A percentile compares a stretch with the other conserved stretches of the same genome.
Conservation (phyloP, 1,140 invertebrate species). For the Drosophila takahashii region DNA sequence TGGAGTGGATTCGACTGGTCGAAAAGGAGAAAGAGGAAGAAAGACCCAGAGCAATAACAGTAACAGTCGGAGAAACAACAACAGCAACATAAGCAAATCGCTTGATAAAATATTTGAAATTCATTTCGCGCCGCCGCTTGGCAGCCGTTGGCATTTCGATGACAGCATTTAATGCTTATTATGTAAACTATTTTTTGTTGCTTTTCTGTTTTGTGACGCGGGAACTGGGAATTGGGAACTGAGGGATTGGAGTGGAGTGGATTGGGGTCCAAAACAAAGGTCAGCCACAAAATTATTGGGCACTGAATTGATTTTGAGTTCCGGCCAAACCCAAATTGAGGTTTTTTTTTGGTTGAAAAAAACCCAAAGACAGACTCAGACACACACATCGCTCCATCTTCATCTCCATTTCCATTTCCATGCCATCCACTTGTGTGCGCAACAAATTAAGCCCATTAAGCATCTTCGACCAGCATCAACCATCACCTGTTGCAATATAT, state of each 20-base stretch:
- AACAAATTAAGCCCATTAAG: slow-evolving; percentile 60
- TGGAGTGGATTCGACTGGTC: not conserved
- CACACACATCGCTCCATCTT: not conserved
- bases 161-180: slow-evolving; percentile 77
- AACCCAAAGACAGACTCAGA: slow-evolving; percentile 26
- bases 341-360: slow-evolving; percentile 7
- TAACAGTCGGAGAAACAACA: slow-evolving; percentile 3
- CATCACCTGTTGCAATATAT: slow-evolving; percentile 53
- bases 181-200: slow-evolving; percentile 46
- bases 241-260: not conserved
- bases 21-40: slow-evolving; percentile 2
- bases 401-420: too few relatives aligned
- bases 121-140: slow-evolving; percentile 66
- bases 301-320: slow-evolving; percentile 49
- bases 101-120: slow-evolving; percentile 75
- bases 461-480: slow-evolving; percentile 23
- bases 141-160: slow-evolving; percentile 67
- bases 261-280: slow-evolving; percentile 35
- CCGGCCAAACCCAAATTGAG: slow-evolving; percentile 54
- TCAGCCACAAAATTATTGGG: slow-evolving; percentile 45
- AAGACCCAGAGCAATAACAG: slow-evolving; percentile 23
- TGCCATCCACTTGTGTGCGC: slow-evolving; percentile 21
- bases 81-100: slow-evolving; percentile 39
- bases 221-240: not conserved
- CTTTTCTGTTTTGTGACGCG: slow-evolving; percentile 28